A percentile compares a stretch with the other conserved stretches of the same genome.
These are phyloP conservation scores for Tenualosa ilisha DNA, from an alignment of 2,797 vertebrate species.

Conservation along the genomic window DNA sequence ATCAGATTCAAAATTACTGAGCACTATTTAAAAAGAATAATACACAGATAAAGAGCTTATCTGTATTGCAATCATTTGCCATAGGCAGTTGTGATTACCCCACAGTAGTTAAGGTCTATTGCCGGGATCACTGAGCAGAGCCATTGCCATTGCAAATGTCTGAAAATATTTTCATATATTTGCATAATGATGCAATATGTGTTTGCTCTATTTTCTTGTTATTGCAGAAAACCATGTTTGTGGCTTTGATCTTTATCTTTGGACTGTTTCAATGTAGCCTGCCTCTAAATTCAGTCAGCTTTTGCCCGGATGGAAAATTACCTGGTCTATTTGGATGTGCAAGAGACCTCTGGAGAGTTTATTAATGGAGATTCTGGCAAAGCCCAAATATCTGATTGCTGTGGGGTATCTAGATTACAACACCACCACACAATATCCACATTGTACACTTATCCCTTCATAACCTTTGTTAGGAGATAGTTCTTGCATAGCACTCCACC, in stretches of 20 bases:
- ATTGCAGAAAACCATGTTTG: neutral
- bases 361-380: slow-evolving; percentile 23
- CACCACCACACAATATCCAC: neutral
- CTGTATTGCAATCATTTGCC: neutral
- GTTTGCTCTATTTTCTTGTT: neutral
- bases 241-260: neutral
- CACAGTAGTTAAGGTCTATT: neutral
- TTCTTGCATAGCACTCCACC: neutral
- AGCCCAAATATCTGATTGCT: neutral
- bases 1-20: neutral
- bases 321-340: neutral
- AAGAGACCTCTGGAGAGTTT: neutral
- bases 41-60: neutral
- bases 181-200: neutral
- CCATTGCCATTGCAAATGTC: neutral
- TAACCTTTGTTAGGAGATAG: neutral
- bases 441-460: neutral
- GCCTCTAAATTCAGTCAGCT: neutral
- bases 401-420: neutral
- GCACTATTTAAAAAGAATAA: too few species aligned
- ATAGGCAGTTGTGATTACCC: neutral
- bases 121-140: neutral
- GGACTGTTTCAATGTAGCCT: neutral
- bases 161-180: neutral
- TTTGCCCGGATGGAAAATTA: neutral